These are phyloP conservation scores for Rotaria macrura DNA, from an alignment of 2,888 invertebrate species.

Conservation along the genomic window DNA sequence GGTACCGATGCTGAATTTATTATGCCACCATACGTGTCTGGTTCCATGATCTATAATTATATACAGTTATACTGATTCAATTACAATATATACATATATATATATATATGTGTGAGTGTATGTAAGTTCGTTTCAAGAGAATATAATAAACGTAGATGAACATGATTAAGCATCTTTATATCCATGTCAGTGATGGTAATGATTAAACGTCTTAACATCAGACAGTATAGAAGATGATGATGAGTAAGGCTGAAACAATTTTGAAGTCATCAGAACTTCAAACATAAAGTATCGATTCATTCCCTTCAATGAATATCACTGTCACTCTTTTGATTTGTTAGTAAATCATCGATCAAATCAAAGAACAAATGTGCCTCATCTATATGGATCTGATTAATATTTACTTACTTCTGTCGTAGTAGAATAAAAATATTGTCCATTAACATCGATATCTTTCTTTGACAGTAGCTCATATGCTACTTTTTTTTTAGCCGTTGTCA, in stretches of 20 bases:
- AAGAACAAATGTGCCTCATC: background rate
- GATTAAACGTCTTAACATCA: too few species aligned
- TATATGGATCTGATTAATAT: background rate
- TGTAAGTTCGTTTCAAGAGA: too few species aligned
- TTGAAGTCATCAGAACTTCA: background rate
- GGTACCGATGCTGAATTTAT: background rate
- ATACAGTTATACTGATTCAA: too few species aligned
- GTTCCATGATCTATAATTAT: background rate
- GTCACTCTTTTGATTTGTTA: background rate
- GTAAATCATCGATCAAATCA: background rate
- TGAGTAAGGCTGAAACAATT: background rate
- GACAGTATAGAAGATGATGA: background rate
- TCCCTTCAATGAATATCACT: background rate
- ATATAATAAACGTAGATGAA: too few species aligned
- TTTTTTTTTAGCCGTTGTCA: background rate
- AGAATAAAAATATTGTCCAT: background rate
- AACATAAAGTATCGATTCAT: background rate
- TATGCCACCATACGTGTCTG: background rate
- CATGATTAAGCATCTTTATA: background rate
- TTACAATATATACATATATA: too few species aligned
- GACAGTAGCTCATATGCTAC: background rate
- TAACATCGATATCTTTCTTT: background rate
- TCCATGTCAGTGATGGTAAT: background rate
- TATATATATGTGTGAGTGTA: too few species aligned
- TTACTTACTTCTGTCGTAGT: background rate